Evolutionary conservation across 2,888 invertebrate genomes (phyloP), one percentile per base, ranked within the genome.

Genomic region (Napeogenes sylphis): DNA sequence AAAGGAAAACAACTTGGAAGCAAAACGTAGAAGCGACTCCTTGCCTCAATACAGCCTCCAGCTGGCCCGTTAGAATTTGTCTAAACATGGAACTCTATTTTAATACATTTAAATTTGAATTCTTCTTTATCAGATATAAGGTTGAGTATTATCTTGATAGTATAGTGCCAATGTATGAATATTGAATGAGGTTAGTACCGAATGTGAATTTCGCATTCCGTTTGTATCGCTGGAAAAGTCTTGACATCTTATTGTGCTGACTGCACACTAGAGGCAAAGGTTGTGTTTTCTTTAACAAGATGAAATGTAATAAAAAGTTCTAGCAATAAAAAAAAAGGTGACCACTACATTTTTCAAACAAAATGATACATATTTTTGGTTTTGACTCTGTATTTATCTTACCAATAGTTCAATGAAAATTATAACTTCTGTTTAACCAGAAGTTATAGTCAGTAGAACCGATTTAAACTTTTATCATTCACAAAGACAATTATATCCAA

Each of bases 121-220:
- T 51, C 59, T 69, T 70, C 35, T 45, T 6, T 53, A 4, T 5
- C 21, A 10, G 8, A 14, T 4, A 61, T 56, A 68, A 58, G 56
- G 66, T 55, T 61, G 13, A 32, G 56, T 69, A 57, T 56, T 33
- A 35, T 14, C 14, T 54, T 45, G 21, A 21, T 6, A 2, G 6
- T 4, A 35, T 55, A 65, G 64, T 65, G 60, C 60, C 66, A 68
- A 66, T 65, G 64, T 69, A 70, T 73, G 71, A 73, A 73, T 70
- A 68, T 71, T 71, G 70, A 70, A 73, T 72, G 68, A 68, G 70
- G 70, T 61, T 68, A 68, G 66, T 68, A 68, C 64, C 67, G 69
- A 62, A 68, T 63, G 68, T 68, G 70, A 67, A 70, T 68, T 73
- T 69, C 63, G 65, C 68, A 72, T 72, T 69, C 70, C 61, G 72